Evolutionary conservation across 2,888 invertebrate species (phyloP).

Genomic region (Amiota minor): DNA sequence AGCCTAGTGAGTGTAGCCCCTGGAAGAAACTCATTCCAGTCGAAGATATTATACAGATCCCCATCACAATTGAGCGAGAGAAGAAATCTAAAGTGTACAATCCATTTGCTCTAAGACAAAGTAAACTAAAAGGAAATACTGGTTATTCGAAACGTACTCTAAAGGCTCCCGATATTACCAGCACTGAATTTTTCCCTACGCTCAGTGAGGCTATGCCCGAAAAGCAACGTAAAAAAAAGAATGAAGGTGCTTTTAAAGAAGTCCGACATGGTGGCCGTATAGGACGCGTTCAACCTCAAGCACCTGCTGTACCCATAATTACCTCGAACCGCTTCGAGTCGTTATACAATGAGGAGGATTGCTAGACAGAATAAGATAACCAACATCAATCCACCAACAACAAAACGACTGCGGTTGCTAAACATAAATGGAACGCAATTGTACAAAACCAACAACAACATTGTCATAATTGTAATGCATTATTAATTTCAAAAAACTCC

Average conservation of each 20-base stretch:
- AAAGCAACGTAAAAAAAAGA: slow-evolving; percentile 73
- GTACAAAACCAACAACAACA: slow-evolving; percentile 34
- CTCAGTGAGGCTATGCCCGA: slow-evolving; percentile 75
- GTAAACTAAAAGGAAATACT: too few species aligned
- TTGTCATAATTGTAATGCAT: background rate
- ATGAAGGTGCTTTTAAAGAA: slow-evolving; percentile 74
- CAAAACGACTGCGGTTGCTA: slow-evolving; percentile 37
- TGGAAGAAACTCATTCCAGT: slow-evolving; percentile 74
- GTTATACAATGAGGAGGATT: slow-evolving; percentile 74
- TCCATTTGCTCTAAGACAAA: slow-evolving; percentile 69
- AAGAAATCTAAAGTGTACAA: slow-evolving; percentile 66
- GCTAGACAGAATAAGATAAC: slow-evolving; percentile 63
- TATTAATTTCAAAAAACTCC: slow-evolving; percentile 18
- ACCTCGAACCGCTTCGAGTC: slow-evolving; percentile 74
- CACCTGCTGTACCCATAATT: slow-evolving; percentile 64
- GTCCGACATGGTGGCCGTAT: slow-evolving; percentile 73
- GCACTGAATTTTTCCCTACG: slow-evolving; percentile 90
- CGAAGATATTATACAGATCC: slow-evolving; percentile 69
- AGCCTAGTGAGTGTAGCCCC: slow-evolving; percentile 66
- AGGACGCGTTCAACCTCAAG: slow-evolving; percentile 69
- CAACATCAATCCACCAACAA: slow-evolving; percentile 44
- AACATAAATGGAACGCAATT: too few species aligned
- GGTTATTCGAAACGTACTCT: slow-evolving; percentile 71
- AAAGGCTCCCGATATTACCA: slow-evolving; percentile 88
- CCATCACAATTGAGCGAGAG: slow-evolving; percentile 65